These are phyloP conservation scores for Zosterops lateralis DNA, from an alignment of 2,113 vertebrate species.

Conservation along the genomic window DNA sequence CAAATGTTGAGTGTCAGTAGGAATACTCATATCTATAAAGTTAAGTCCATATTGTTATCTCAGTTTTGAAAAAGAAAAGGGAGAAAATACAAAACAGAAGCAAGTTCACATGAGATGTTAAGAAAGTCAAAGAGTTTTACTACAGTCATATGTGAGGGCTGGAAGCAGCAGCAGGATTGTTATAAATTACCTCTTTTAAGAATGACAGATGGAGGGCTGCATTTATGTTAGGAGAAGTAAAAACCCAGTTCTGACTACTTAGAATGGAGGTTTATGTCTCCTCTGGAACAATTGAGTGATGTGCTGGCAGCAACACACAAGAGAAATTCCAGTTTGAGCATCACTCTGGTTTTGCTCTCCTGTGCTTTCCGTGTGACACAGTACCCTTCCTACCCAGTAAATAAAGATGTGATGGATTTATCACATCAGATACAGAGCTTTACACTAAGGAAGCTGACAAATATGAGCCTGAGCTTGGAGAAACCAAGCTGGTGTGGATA, in stretches of 20 bases:
- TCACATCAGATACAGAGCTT: not conserved
- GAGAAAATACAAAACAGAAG: not conserved
- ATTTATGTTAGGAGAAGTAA: not conserved
- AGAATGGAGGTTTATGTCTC: not conserved
- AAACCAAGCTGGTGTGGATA: no score
- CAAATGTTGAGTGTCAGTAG: not conserved
- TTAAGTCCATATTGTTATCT: not conserved
- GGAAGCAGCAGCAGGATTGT: not conserved
- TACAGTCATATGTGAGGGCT: not conserved
- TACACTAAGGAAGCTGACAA: not conserved
- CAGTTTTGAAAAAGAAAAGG: not conserved
- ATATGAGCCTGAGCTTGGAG: not conserved
- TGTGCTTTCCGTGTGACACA: not conserved
- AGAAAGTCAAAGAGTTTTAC: not conserved
- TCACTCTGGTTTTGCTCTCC: not conserved
- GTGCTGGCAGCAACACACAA: not conserved
- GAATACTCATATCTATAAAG: not conserved
- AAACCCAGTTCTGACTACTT: not conserved
- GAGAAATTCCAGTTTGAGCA: not conserved
- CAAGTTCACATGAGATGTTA: not conserved
- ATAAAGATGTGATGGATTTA: not conserved
- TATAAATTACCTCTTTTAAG: not conserved
- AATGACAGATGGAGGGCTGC: not conserved
- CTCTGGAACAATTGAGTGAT: fast-evolving
- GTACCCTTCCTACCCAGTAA: not conserved